These are phyloP conservation scores for Myotis yumanensis DNA, from an alignment of 2,113 vertebrate species.

Conservation along the genomic window DNA sequence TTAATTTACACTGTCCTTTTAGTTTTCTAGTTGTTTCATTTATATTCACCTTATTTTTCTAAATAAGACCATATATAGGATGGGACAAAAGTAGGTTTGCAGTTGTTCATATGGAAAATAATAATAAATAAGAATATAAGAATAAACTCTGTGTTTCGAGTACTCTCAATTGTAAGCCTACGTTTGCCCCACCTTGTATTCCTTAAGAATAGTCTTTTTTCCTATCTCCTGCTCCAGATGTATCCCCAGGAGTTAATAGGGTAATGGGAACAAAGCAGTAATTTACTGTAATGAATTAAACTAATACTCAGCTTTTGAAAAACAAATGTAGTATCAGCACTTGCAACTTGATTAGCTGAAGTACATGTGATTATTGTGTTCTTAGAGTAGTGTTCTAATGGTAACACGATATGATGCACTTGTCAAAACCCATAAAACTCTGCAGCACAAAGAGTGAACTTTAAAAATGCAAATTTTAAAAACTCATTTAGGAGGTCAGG, in stretches of 20 bases:
- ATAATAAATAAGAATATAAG: neutral
- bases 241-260: neutral
- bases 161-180: neutral
- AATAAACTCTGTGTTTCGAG: neutral
- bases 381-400: neutral
- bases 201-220: neutral
- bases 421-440: neutral
- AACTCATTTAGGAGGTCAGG: neutral
- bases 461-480: neutral
- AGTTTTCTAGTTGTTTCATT: slow-evolving; percentile 47
- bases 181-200: neutral
- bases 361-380: neutral
- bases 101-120: neutral
- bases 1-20: neutral
- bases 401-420: neutral
- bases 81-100: neutral
- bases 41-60: slow-evolving; percentile 16
- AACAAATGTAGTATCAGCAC: neutral
- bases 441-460: neutral
- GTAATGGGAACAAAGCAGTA: slow-evolving; percentile 12
- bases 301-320: slow-evolving; percentile 32
- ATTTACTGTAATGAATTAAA: slow-evolving; percentile 31
- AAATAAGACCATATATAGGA: neutral
- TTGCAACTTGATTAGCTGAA: neutral
- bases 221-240: neutral